Base-by-base conservation (phyloP, 2,888 invertebrate species). In the Ditula angustiorana region DNA sequence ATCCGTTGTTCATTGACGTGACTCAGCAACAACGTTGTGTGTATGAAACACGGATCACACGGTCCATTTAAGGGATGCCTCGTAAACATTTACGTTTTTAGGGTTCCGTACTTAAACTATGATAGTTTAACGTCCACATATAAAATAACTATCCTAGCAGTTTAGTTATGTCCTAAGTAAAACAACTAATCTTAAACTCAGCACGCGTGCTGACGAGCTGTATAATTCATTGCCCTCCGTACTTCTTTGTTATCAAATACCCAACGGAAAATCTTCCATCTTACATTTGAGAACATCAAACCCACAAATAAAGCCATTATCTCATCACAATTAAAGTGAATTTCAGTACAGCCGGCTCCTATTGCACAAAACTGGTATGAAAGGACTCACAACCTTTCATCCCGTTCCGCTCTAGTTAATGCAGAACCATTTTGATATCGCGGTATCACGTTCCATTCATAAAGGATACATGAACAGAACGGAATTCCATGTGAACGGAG, bases 351-450 rank as follows among this genome's bases (percentile, higher is more conserved):
- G 47, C 23, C 47, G 24, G 23, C 47, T 23, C 13, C n/a, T 24
- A 24, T 24, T 47, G 24, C 23, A 47, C 23, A 24, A 47, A 16
- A 47, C 23, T 19, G 23, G 23, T 24, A 47, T 47, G 53, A 37
- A 53, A 53, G 53, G 53, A 49, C 49, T 28, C 49, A 24, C 47
- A 28, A 49, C 35, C 53, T 53, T 37, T 35, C 35, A 53, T 53
- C 53, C 35, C 24, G 53, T 53, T 53, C 35, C 53, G 35, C 35
- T 23, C 35, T 53, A 53, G 53, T 53, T 35, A 53, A 35, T 53
- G 16, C 35, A 13, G 35, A 37, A 35, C 53, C 21, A 49, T 49
- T 49, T 53, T 50, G 50, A 50, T 50, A 50, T 33, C 50, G 50
- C 30, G 26, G 61, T 55, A 37, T 33, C 33, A 44, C 21, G 35